phyloP scores from a whole-genome alignment of 2,888 invertebrate genomes.

The Eristalinus aeneus region DNA sequence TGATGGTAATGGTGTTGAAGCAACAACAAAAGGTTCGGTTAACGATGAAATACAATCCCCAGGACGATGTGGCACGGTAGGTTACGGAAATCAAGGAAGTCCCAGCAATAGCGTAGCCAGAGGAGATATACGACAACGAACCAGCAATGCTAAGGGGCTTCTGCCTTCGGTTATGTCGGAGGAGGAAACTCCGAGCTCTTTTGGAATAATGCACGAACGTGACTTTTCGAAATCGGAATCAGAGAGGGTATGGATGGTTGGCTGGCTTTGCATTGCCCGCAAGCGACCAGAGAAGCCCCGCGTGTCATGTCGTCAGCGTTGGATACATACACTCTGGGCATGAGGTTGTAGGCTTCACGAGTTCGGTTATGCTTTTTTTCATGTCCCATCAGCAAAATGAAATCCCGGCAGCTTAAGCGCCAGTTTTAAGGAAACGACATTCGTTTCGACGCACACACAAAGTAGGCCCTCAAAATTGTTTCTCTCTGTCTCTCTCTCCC shows the following conservation, averaged over 20 bases:
- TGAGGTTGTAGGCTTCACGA: conserved; percentile 53
- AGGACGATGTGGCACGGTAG: conserved; percentile 2
- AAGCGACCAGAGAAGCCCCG: background rate
- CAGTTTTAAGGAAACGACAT: background rate
- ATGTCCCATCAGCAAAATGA: conserved; percentile 64
- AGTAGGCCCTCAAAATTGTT: conserved; percentile 50
- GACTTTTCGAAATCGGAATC: conserved; percentile 66
- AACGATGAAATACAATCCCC: conserved; percentile 66
- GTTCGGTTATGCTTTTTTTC: conserved; percentile 61
- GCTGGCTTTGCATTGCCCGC: conserved; percentile 28
- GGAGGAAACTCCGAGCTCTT: background rate
- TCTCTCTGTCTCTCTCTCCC: background rate
- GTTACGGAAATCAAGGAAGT: conserved; percentile 58
- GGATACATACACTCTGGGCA: conserved; percentile 6
- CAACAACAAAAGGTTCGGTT: conserved; percentile 47
- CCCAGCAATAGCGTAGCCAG: conserved; percentile 34
- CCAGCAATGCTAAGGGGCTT: conserved; percentile 8
- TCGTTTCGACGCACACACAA: conserved; percentile 30
- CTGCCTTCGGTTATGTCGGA: background rate
- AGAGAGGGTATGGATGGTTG: conserved; percentile 37
- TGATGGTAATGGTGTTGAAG: background rate
- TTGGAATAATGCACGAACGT: conserved; percentile 66
- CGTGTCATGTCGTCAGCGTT: too few species aligned
- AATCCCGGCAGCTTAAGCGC: conserved; percentile 31
- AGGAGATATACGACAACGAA: conserved; percentile 8